These are phyloP conservation scores for Drosophila bocki DNA, from an alignment of 1,140 invertebrate species.

Conservation along the genomic window DNA sequence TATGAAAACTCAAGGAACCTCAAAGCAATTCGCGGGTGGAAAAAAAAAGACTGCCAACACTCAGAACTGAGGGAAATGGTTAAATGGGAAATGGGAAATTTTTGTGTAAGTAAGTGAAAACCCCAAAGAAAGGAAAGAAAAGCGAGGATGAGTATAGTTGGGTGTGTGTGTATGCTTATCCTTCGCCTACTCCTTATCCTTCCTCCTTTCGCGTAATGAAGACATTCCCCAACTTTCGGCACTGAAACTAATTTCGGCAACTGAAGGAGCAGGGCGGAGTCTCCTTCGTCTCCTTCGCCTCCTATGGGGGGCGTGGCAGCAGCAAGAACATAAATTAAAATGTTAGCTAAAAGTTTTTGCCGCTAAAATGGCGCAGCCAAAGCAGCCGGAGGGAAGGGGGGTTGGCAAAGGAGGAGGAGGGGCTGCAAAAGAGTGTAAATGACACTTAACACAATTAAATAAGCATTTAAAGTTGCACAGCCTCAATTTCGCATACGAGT, in stretches of 20 bases:
- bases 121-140: slow-evolving; percentile 2
- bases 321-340: slow-evolving; percentile 77
- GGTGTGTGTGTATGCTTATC: slow-evolving; percentile 9
- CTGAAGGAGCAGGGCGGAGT: slow-evolving; percentile 35
- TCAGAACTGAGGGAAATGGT: slow-evolving; percentile 4
- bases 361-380: slow-evolving; percentile 64
- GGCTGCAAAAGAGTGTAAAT: slow-evolving; percentile 64
- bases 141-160: neutral
- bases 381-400: neutral
- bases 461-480: slow-evolving; percentile 77
- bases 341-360: slow-evolving; percentile 79
- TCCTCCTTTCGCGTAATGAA: slow-evolving; percentile 71
- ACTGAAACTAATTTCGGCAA: slow-evolving; percentile 73
- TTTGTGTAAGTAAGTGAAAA: slow-evolving; percentile 13
- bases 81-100: slow-evolving; percentile 12
- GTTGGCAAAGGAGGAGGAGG: neutral
- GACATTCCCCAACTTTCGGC: slow-evolving; percentile 65
- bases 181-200: slow-evolving; percentile 61
- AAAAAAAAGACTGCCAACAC: slow-evolving; percentile 1
- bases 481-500: slow-evolving; percentile 6
- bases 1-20: slow-evolving; percentile 9
- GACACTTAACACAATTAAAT: slow-evolving; percentile 84
- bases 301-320: slow-evolving; percentile 3
- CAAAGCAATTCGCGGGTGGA: neutral
- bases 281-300: neutral